phyloP scores from a whole-genome alignment of 2,797 vertebrate species.

The Onychomys arenicola region DNA sequence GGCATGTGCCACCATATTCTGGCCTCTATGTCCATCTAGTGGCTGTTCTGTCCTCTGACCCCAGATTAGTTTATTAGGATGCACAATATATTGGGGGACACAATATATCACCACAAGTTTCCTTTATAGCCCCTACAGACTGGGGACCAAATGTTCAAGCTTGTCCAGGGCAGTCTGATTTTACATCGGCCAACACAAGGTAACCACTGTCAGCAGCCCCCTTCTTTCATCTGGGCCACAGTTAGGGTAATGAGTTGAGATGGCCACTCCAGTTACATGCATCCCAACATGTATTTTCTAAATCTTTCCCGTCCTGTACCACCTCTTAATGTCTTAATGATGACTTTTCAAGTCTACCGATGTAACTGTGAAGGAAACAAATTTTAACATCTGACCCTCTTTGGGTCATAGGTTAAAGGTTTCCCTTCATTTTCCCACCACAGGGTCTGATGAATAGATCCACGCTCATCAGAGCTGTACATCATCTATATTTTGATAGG shows the following conservation, averaged over 20 bases:
- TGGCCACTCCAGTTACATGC: not conserved
- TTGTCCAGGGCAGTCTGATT: not conserved
- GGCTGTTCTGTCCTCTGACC: no score
- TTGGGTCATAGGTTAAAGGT: not conserved
- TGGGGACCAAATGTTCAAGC: not conserved
- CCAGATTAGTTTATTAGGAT: no score
- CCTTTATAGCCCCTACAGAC: not conserved
- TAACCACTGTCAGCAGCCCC: not conserved
- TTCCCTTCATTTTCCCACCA: not conserved
- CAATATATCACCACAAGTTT: no score
- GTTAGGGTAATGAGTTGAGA: not conserved
- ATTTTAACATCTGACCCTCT: conserved; percentile 7
- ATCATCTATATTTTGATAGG: not conserved
- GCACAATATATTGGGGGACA: no score
- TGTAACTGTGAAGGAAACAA: not conserved
- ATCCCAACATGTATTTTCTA: conserved; percentile 9
- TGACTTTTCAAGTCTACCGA: not conserved
- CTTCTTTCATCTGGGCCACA: not conserved
- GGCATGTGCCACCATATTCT: no score
- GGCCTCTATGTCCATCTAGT: no score
- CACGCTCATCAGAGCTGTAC: not conserved
- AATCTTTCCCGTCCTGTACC: not conserved
- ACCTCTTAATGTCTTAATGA: not conserved
- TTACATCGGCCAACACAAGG: not conserved
- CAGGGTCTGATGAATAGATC: not conserved